These are phyloP conservation scores for Odocoileus hemionus DNA, from an alignment of 2,113 vertebrate genomes.

Conservation along the genomic window DNA sequence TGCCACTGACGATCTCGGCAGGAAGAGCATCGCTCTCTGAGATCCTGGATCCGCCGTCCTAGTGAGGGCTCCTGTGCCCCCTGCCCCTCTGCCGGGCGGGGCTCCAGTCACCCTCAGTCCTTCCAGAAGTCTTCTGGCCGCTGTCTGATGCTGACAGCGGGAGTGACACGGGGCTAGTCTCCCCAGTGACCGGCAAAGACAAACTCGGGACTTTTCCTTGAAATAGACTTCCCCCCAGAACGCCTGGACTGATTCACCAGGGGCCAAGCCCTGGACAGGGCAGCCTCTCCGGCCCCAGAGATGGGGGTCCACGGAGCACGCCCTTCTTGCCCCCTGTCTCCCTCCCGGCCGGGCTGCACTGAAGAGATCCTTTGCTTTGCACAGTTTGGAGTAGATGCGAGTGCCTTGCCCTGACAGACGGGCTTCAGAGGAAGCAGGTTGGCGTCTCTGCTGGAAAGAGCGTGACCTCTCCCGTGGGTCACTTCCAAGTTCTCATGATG, in stretches of 20 bases:
- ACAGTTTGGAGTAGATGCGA: rapidly evolving
- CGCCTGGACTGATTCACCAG: not conserved
- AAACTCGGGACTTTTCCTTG: not conserved
- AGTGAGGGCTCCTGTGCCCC: not conserved
- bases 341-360: rapidly evolving
- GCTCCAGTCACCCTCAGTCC: not conserved
- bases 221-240: not conserved
- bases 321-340: rapidly evolving
- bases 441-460: not conserved
- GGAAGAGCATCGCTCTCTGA: rapidly evolving
- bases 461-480: not conserved
- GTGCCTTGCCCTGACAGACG: not conserved
- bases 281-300: not conserved
- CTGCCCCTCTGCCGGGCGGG: rapidly evolving
- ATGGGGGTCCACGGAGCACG: rapidly evolving
- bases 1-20: not conserved
- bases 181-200: not conserved
- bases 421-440: not conserved
- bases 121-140: not conserved
- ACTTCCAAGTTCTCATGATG: not conserved
- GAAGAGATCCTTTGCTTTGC: not conserved
- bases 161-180: rapidly evolving
- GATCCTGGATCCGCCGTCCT: rapidly evolving
- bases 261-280: not conserved
- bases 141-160: not conserved